Evolutionary conservation across 2,113 vertebrate genomes (phyloP).

Genomic region (Melanostigma gelatinosum): DNA sequence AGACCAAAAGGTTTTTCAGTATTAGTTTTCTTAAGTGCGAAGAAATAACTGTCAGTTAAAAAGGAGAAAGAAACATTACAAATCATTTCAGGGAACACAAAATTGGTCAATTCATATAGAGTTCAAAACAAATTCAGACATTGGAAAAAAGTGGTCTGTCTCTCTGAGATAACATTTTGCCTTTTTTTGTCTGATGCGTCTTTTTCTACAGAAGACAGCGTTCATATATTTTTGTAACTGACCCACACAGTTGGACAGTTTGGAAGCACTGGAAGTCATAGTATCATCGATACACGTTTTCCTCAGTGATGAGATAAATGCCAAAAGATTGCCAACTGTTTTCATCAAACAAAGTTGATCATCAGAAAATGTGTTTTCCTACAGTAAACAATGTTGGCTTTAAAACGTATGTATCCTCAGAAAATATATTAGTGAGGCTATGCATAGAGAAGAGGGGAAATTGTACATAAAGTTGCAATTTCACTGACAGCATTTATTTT

Average conservation of each 20-base stretch:
- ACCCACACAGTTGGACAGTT: neutral
- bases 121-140: neutral
- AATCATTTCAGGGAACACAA: constrained; percentile 4
- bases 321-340: too few relatives aligned
- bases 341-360: too few relatives aligned
- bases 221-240: neutral
- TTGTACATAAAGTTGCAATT: neutral
- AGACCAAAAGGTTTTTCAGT: neutral
- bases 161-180: neutral
- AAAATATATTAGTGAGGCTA: neutral
- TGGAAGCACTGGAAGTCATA: neutral
- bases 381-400: neutral
- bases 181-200: neutral
- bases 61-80: neutral
- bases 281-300: neutral
- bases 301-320: neutral
- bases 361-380: neutral
- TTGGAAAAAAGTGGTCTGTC: neutral
- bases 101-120: neutral
- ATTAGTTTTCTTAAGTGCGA: neutral
- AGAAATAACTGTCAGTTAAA: neutral
- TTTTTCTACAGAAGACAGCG: neutral
- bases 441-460: neutral
- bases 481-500: neutral
- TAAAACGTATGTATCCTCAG: neutral